Conservation (phyloP, 2,113 vertebrate species). For the Brachyhypopomus occidentalis region DNA sequence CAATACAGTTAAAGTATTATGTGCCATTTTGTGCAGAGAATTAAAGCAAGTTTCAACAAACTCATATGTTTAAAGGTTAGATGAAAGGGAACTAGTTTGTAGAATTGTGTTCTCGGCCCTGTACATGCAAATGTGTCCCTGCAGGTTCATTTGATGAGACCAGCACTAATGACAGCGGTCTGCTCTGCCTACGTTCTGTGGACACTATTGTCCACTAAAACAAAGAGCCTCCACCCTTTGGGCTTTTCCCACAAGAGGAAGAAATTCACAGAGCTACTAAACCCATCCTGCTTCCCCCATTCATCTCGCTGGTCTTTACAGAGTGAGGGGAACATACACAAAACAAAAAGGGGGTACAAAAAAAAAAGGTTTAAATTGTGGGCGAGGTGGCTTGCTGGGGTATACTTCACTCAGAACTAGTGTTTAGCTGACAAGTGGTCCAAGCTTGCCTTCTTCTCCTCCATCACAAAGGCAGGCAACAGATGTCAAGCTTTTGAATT, state of each 20-base stretch:
- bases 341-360: conserved; percentile 43
- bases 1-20: neutral
- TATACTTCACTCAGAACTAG: conserved; percentile 74
- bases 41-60: too few relatives aligned
- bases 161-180: conserved; percentile 32
- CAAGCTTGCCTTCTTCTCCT: conserved; percentile 59
- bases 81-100: neutral
- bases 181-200: conserved; percentile 29
- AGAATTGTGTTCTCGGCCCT: neutral
- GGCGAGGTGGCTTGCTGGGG: conserved; percentile 76
- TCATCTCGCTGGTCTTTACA: conserved; percentile 36
- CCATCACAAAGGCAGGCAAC: conserved; percentile 74
- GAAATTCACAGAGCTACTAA: conserved; percentile 32
- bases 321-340: conserved; percentile 33
- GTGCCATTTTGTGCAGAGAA: neutral
- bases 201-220: conserved; percentile 47
- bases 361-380: conserved; percentile 62
- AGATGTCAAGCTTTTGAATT: conserved; percentile 79
- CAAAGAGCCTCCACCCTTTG: conserved; percentile 40
- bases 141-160: conserved; percentile 1
- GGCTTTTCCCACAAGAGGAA: conserved; percentile 42
- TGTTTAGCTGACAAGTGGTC: conserved; percentile 73
- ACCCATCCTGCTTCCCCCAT: conserved; percentile 36
- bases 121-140: neutral
- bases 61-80: too few relatives aligned